These are phyloP conservation scores for Glomeris maerens DNA, from an alignment of 1,140 invertebrate genomes.

Conservation along the genomic window DNA sequence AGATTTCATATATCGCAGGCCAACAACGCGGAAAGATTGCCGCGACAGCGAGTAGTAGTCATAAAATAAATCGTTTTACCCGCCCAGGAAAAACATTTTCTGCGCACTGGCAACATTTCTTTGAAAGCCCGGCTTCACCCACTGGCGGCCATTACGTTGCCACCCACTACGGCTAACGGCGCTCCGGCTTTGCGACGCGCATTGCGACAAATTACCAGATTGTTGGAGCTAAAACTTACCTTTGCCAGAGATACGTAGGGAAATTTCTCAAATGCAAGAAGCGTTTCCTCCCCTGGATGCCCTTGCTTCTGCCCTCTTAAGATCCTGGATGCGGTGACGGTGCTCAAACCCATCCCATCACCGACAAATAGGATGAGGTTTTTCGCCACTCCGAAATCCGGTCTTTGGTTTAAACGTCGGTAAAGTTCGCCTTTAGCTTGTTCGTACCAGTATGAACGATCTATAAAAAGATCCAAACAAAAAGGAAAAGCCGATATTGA, in stretches of 20 bases:
- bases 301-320: conserved; percentile 32
- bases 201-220: too few relatives aligned
- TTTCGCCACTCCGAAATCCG: conserved; percentile 44
- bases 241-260: conserved; percentile 52
- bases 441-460: conserved; percentile 20
- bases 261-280: conserved; percentile 58
- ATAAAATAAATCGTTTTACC: too few relatives aligned
- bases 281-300: conserved; percentile 46
- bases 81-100: too few relatives aligned
- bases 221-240: conserved; percentile 42
- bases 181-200: not conserved
- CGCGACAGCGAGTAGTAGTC: too few relatives aligned
- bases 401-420: not conserved
- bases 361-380: conserved; percentile 86
- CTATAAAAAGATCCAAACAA: conserved; percentile 11
- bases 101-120: too few relatives aligned
- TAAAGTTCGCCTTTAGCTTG: conserved; percentile 12
- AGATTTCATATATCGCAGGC: too few relatives aligned
- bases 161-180: too few relatives aligned
- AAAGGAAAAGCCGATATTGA: not conserved
- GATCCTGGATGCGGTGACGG: conserved; percentile 63
- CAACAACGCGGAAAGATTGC: too few relatives aligned
- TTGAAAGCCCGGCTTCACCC: too few relatives aligned
- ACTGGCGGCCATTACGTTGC: too few relatives aligned
- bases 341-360: conserved; percentile 85